These are phyloP conservation scores for Eupithecia subfuscata DNA, from an alignment of 2,888 invertebrate species.

Conservation along the genomic window DNA sequence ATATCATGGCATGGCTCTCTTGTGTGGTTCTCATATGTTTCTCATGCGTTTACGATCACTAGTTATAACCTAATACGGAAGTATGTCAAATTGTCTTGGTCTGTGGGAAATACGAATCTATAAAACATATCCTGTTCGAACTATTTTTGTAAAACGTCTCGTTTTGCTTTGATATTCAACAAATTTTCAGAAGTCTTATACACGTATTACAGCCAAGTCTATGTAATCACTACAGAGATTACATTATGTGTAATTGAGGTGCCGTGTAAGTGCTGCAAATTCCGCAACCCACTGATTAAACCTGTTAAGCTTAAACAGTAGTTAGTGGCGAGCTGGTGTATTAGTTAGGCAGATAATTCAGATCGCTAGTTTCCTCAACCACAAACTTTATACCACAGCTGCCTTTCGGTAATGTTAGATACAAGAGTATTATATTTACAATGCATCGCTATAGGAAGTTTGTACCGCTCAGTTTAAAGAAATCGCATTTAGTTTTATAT, in stretches of 20 bases:
- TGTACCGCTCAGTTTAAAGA: conserved; percentile 38
- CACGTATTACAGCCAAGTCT: conserved; percentile 33
- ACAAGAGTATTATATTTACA: conserved; percentile 55
- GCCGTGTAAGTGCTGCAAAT: conserved; percentile 46
- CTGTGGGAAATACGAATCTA: not conserved
- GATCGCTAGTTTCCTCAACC: conserved; percentile 42
- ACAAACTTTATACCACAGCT: conserved; percentile 38
- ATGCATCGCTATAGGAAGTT: conserved; percentile 42
- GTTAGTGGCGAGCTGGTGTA: conserved; percentile 29
- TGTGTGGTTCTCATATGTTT: conserved; percentile 18
- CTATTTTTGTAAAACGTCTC: not conserved
- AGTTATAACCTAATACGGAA: conserved; percentile 29
- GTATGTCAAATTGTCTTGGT: not conserved
- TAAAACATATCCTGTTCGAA: not conserved
- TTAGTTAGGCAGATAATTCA: conserved; percentile 38
- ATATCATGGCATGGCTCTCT: conserved; percentile 15
- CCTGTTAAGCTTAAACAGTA: conserved; percentile 12
- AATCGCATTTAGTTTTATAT: conserved; percentile 21
- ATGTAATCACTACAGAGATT: conserved; percentile 50
- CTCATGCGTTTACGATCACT: conserved; percentile 16
- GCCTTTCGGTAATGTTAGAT: conserved; percentile 50
- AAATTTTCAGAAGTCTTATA: not conserved
- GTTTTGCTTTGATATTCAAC: not conserved
- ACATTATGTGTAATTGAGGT: conserved; percentile 50
- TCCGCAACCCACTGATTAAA: conserved; percentile 13